A percentile compares a stretch with the other conserved stretches of the same genome.
These are phyloP conservation scores for Parthenolecanium corni DNA, from an alignment of 2,888 invertebrate species.

Conservation along the genomic window DNA sequence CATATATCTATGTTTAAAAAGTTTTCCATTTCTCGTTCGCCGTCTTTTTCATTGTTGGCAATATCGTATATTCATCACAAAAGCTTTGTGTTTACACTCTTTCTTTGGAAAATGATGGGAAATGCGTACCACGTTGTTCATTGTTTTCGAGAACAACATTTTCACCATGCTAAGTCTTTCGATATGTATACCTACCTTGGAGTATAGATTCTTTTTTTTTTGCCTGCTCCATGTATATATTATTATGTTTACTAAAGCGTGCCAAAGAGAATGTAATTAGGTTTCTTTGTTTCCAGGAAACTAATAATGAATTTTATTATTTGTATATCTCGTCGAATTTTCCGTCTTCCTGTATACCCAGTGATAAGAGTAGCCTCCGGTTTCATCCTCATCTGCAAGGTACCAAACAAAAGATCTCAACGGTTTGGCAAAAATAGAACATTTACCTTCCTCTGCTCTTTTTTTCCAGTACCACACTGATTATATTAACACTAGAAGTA, in stretches of 20 bases:
- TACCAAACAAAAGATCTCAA: too few relatives aligned
- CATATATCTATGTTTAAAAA: not conserved
- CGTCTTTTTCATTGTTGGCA: not conserved
- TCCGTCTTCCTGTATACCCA: too few relatives aligned
- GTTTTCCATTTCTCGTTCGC: not conserved
- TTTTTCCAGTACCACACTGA: too few relatives aligned
- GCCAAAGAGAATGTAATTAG: not conserved
- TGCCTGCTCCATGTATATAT: not conserved
- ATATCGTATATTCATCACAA: not conserved
- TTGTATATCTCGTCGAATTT: not conserved
- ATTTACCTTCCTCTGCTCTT: too few relatives aligned
- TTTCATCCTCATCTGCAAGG: too few relatives aligned
- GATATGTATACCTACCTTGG: not conserved
- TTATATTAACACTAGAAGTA: too few relatives aligned
- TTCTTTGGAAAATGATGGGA: not conserved
- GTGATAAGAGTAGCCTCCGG: too few relatives aligned
- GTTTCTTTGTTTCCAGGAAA: not conserved
- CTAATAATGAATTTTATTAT: not conserved
- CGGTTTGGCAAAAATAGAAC: too few relatives aligned
- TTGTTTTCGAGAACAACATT: too few relatives aligned
- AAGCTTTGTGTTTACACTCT: conserved; percentile 6
- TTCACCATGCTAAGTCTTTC: too few relatives aligned
- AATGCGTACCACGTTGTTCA: not conserved
- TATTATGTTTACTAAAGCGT: not conserved
- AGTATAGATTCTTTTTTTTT: too few relatives aligned